Conservation (phyloP, 1,140 invertebrate genomes). For the Drosophila miranda region DNA sequence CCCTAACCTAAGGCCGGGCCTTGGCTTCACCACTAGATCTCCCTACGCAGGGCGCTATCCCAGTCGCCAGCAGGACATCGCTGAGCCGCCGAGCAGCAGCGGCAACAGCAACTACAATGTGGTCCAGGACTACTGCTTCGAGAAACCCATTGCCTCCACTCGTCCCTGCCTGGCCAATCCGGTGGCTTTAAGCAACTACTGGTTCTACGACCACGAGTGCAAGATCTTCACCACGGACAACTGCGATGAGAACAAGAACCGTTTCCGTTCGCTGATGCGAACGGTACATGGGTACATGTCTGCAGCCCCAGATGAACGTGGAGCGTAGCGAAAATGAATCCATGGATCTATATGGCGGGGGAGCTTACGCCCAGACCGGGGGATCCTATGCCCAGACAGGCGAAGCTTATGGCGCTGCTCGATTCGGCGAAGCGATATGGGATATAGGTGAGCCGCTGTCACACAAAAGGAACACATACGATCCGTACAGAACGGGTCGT, state of each 20-base stretch:
- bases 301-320: slow-evolving; percentile 46
- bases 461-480: slow-evolving; percentile 39
- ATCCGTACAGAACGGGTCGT: slow-evolving; percentile 18
- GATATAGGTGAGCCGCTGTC: slow-evolving; percentile 52
- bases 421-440: background rate
- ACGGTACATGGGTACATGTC: slow-evolving; percentile 63
- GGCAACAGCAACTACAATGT: slow-evolving; percentile 47
- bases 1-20: slow-evolving; percentile 4
- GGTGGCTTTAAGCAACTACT: slow-evolving; percentile 60
- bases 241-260: slow-evolving; percentile 71
- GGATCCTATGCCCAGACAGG: background rate
- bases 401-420: background rate
- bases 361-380: background rate
- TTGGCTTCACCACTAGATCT: slow-evolving; percentile 41
- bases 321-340: slow-evolving; percentile 44
- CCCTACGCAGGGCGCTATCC: slow-evolving; percentile 14
- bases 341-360: slow-evolving; percentile 14
- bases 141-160: slow-evolving; percentile 57
- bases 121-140: slow-evolving; percentile 67
- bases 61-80: slow-evolving; percentile 12
- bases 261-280: slow-evolving; percentile 68
- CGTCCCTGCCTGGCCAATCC: slow-evolving; percentile 48
- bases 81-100: background rate
- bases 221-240: slow-evolving; percentile 76
- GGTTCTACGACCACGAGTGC: slow-evolving; percentile 75